Conservation (phyloP, 2,888 invertebrate species). For the Meloe dianella region DNA sequence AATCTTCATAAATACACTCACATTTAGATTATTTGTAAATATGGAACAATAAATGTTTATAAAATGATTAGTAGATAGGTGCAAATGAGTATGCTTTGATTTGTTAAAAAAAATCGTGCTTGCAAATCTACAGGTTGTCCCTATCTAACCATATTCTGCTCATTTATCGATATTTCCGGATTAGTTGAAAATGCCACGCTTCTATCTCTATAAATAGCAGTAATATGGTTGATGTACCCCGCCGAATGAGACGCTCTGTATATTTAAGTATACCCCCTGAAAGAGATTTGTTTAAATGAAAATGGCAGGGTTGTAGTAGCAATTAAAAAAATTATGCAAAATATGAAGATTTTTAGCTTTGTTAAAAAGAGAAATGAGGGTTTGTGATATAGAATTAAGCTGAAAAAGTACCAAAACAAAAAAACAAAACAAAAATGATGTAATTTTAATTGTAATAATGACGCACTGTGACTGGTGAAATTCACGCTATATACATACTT, state of each 20-base stretch:
- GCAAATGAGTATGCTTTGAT: conserved; percentile 1
- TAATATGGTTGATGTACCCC: too few relatives aligned
- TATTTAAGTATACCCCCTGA: background rate
- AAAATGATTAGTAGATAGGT: conserved; percentile 16
- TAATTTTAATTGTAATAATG: conserved; percentile 29
- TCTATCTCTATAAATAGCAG: too few relatives aligned
- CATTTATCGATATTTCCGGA: too few relatives aligned
- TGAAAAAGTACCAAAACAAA: conserved; percentile 31
- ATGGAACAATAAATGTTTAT: conserved; percentile 22
- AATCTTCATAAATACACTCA: background rate
- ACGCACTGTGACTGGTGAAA: conserved; percentile 24
- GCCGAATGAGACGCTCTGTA: too few relatives aligned
- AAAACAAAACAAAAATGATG: too few relatives aligned
- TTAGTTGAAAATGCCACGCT: too few relatives aligned
- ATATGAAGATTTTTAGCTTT: conserved; percentile 11
- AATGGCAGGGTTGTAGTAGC: conserved; percentile 7
- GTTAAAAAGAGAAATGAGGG: conserved; percentile 22
- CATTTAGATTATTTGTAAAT: conserved; percentile 27
- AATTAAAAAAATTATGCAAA: background rate
- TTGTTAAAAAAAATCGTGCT: background rate
- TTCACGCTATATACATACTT: conserved; percentile 30
- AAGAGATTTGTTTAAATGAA: conserved; percentile 21
- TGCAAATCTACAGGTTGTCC: too few relatives aligned
- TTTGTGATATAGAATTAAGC: conserved; percentile 39
- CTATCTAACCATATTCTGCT: too few relatives aligned